phyloP scores from a whole-genome alignment of 1,140 invertebrate genomes.

The Heliconius congener region DNA sequence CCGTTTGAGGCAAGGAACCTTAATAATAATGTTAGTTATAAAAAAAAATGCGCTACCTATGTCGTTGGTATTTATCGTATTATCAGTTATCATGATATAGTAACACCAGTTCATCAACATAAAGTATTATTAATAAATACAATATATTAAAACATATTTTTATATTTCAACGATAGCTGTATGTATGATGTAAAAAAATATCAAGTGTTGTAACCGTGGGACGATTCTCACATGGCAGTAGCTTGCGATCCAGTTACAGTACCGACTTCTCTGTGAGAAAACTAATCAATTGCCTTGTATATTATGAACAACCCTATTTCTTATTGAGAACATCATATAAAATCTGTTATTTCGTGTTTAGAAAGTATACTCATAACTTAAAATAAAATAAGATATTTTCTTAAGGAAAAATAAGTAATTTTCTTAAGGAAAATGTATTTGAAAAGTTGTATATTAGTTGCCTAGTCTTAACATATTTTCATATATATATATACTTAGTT shows the following conservation, averaged over 20 bases:
- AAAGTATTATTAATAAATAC: neutral
- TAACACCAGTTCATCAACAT: too few relatives aligned
- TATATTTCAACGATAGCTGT: neutral
- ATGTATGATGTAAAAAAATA: slow-evolving; percentile 42
- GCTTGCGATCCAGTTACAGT: slow-evolving; percentile 62
- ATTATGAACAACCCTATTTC: neutral
- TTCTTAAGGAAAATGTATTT: neutral
- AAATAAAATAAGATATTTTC: too few relatives aligned
- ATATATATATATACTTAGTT: neutral
- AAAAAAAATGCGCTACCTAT: accelerated
- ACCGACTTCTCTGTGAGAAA: slow-evolving; percentile 53
- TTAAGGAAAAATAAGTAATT: too few relatives aligned
- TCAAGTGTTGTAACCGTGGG: slow-evolving; percentile 58
- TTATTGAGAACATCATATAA: neutral
- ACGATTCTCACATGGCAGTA: slow-evolving; percentile 58
- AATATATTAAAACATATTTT: neutral
- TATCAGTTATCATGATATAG: too few relatives aligned
- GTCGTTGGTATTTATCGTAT: too few relatives aligned
- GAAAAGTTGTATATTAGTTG: neutral
- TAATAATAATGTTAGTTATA: too few relatives aligned
- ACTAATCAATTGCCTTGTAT: slow-evolving; percentile 38
- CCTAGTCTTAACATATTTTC: neutral
- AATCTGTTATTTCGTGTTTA: neutral
- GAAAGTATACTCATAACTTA: neutral
- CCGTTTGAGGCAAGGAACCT: too few relatives aligned